Evolutionary conservation across 2,888 invertebrate genomes (phyloP).

Genomic region (Coleophora flavipennella): DNA sequence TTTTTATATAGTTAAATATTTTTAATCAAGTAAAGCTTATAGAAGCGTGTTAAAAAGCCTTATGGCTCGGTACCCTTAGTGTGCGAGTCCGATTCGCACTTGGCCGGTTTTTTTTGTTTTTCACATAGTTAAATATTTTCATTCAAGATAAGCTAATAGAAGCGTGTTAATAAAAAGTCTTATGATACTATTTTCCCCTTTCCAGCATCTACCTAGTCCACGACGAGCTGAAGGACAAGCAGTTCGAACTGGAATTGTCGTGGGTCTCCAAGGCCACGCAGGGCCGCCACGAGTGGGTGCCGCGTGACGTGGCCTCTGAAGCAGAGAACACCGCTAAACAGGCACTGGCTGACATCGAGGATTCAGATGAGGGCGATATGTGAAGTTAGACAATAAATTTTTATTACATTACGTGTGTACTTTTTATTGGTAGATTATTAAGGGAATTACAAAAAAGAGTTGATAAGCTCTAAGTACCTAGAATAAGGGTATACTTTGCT

Average conservation of each 20-base stretch:
- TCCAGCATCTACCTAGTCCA: conserved; percentile 89
- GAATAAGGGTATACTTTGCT: no score
- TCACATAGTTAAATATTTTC: no score
- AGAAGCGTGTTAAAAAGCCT: not conserved
- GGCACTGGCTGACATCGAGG: conserved; percentile 88
- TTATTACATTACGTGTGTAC: conserved; percentile 20
- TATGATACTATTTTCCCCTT: conserved; percentile 9
- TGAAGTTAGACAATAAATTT: conserved; percentile 63
- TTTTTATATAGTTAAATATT: no score
- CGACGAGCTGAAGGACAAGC: conserved; percentile 95
- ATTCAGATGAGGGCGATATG: conserved; percentile 85
- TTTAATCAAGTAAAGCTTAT: no score
- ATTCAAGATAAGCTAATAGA: not conserved
- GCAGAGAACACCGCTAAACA: conserved; percentile 93
- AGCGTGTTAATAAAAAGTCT: not conserved
- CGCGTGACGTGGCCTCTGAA: conserved; percentile 80
- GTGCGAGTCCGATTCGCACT: no score
- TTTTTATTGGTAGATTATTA: conserved; percentile 2
- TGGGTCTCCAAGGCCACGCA: conserved; percentile 90
- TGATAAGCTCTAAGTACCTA: no score
- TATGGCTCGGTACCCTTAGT: no score
- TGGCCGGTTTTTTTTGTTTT: no score
- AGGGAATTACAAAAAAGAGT: no score
- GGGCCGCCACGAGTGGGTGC: conserved; percentile 87
- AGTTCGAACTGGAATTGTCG: conserved; percentile 95